Evolutionary conservation across 2,888 invertebrate species (phyloP), one percentile per base, ranked within the genome.

Genomic region (Leistus spinibarbis): DNA sequence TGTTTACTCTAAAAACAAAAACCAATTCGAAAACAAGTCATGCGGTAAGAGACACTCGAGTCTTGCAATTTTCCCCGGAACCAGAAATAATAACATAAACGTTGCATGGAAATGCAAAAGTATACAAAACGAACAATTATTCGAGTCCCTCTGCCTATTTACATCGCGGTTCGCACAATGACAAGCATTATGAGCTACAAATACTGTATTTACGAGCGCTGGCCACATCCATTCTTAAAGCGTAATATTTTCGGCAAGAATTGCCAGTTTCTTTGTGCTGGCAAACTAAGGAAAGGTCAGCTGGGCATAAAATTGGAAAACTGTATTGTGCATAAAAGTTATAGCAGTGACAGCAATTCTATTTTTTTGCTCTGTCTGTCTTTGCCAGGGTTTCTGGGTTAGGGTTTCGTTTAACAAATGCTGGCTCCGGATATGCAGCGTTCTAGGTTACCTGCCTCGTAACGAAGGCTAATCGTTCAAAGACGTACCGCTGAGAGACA

Each of bases 261-360:
- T 70, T 70, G 70, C 70, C 72, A 56, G 67, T 67, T 40, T 77
- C 73, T 79, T 80, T 80, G 78, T 79, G 76, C 67, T 24, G 16
- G 4, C 62, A 64, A 68, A 77, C 76, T 76, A 76, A 76, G 77
- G 73, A 72, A 77, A 78, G 80, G 79, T 79, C 79, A 80, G 80
- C 80, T 81, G 79, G 79, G 78, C 80, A 78, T 79, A 77, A 81
- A 80, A 81, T 81, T 79, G 79, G 79, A 78, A 40, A 79, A 79
- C 77, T 77, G 78, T 75, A 75, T 69, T 68, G 68, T 69, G 72
- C 67, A 40, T 40, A 40, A 40, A 73, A 70, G 53, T 23, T 65
- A 70, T 24, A 53, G 67, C 71, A 68, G 66, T 70, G 71, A 76
- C 64, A 68, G 71, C 53, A 62, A 62, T 71, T 71, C 27, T 13